These are phyloP conservation scores for Palythoa heliodiscus DNA, from an alignment of 92 coral and sea anemone species.

Conservation along the genomic window DNA sequence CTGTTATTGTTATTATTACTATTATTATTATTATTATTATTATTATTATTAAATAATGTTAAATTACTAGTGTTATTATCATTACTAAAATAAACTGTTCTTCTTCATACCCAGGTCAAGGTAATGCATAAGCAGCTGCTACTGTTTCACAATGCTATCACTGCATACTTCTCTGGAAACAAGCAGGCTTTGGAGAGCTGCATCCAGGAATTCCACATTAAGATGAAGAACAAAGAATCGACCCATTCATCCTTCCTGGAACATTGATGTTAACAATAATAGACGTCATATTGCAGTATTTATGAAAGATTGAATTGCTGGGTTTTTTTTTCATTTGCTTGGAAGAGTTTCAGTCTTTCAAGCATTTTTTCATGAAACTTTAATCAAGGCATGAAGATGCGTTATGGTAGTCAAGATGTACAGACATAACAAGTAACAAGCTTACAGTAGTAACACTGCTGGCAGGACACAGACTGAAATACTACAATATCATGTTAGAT, in stretches of 20 bases:
- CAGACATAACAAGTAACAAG: not conserved
- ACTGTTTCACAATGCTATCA: conserved; percentile 94
- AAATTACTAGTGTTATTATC: not conserved
- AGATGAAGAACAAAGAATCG: conserved; percentile 77
- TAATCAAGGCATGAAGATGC: not conserved
- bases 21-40: not conserved
- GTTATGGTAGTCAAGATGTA: not conserved
- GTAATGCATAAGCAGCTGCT: conserved; percentile 97
- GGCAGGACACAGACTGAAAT: too few species aligned
- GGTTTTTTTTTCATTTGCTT: not conserved
- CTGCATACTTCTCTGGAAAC: conserved; percentile 98
- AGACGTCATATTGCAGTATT: not conserved
- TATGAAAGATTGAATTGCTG: not conserved
- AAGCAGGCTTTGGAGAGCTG: conserved; percentile 92
- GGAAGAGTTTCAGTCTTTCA: not conserved
- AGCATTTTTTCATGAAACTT: not conserved
- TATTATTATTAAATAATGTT: not conserved
- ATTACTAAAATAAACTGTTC: not conserved
- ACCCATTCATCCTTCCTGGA: conserved; percentile 88
- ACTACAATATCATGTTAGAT: too few species aligned
- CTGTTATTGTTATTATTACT: not conserved
- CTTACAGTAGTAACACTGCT: not conserved
- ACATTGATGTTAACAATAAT: conserved; percentile 43
- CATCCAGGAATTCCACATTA: conserved; percentile 92
- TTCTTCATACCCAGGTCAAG: conserved; percentile 69